Evolutionary conservation across 2,888 invertebrate genomes (phyloP).

Genomic region (Cosmopolites sordidus): DNA sequence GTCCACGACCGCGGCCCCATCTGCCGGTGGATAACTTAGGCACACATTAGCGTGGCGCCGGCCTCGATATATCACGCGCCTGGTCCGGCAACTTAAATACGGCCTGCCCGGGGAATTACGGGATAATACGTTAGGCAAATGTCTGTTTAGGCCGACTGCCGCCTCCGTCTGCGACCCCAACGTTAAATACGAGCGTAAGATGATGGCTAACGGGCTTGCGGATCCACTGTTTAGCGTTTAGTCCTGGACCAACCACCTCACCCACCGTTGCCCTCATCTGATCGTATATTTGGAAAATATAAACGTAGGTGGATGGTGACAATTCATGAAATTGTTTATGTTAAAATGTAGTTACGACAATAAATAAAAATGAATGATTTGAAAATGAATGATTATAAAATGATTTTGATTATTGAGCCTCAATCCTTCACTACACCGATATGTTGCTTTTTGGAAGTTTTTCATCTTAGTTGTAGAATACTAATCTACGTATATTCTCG

Average conservation of each 20-base stretch:
- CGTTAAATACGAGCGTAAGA: constrained; percentile 11
- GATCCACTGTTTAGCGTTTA: constrained; percentile 13
- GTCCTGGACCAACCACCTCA: neutral
- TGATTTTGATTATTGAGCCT: no score
- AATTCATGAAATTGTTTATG: no score
- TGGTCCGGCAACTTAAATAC: constrained; percentile 45
- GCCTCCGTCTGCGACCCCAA: constrained; percentile 6
- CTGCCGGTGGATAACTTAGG: constrained; percentile 46
- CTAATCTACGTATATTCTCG: no score
- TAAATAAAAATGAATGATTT: no score
- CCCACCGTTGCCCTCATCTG: no score
- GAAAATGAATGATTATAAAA: no score
- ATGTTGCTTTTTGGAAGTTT: no score
- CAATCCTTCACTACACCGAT: no score
- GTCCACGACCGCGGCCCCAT: constrained; percentile 37
- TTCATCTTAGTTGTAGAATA: no score
- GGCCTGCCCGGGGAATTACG: constrained; percentile 44
- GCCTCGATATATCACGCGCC: constrained; percentile 43
- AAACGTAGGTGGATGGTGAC: no score
- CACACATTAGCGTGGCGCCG: constrained; percentile 44
- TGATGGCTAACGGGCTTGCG: constrained; percentile 9
- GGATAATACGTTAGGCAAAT: constrained; percentile 48
- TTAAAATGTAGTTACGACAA: no score
- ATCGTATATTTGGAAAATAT: no score
- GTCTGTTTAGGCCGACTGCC: constrained; percentile 37